Evolutionary conservation across 2,797 vertebrate species (phyloP), one percentile per base, ranked within the genome.

Genomic region (Gymnoscopelus braueri): DNA sequence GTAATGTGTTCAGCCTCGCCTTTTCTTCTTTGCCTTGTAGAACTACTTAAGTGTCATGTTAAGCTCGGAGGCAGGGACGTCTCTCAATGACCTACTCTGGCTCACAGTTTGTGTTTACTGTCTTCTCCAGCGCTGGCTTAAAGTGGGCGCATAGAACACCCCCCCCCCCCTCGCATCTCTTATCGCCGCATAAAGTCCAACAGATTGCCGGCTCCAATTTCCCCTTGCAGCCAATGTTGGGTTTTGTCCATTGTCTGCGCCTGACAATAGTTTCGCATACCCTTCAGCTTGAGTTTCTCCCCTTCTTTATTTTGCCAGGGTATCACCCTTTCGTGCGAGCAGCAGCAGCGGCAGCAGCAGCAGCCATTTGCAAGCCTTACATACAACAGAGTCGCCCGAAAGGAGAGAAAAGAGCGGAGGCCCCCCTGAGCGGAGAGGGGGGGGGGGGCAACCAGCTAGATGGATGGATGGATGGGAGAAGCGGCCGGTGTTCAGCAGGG

Each of bases 181-280:
- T 97, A 96, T 96, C 95, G 94, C 93, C 90, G 92, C 88, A 91
- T 91, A 88, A 93, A 95, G 92, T 94, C 92, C 88, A 94, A 95
- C 93, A 96, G 95, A 95, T 95, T 95, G 92, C 89, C 89, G 95
- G 94, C 91, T 98, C 94, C 90, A 93, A 92, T 98, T 98, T 96
- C 95, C 92, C 91, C 93, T 95, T 94, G 91, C 87, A 96, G 95
- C 93, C 95, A 94, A 89, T 91, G 94, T 92, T 94, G 88, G 75
- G 90, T 95, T 95, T 94, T 92, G 86, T 86, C 94, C 85, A 95
- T 95, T 96, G 93, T 96, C 92, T 92, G 85, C n/a, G 86, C 72
- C 78, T 76, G 84, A 95, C 93, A 96, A 95, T 95, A 91, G 80
- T 87, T 94, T 93, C 91, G 82, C 91, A 92, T 94, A 93, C 93